Evolutionary conservation across 1,140 invertebrate species (phyloP).

Genomic region (Tetraneura akinire): DNA sequence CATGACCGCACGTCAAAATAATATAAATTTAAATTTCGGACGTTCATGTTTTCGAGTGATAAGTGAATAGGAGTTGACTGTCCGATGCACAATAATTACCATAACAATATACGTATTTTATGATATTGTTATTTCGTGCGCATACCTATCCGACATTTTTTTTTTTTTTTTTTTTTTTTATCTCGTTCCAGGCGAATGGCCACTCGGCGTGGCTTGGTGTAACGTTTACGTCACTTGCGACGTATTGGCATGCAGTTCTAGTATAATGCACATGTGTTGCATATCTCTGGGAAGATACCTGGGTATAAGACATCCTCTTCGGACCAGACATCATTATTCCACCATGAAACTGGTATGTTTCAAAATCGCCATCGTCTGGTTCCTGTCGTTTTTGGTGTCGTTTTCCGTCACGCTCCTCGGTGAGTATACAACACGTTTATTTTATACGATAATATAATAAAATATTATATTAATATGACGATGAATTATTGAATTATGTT

Average conservation of each 20-base stretch:
- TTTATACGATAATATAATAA: no score
- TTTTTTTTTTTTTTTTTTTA: conserved; percentile 55
- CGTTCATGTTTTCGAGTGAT: no score
- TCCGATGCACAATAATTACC: no score
- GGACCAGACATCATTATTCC: conserved; percentile 71
- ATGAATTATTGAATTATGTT: no score
- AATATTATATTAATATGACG: no score
- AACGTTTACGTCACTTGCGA: conserved; percentile 93
- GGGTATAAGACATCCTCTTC: conserved; percentile 86
- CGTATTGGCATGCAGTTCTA: conserved; percentile 90
- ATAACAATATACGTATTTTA: no score
- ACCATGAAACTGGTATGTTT: conserved; percentile 77
- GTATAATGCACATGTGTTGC: conserved; percentile 97
- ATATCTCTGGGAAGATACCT: conserved; percentile 91
- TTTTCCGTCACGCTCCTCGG: conserved; percentile 86
- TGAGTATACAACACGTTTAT: no score
- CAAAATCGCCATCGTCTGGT: conserved; percentile 83
- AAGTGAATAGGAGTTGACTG: no score
- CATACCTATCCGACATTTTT: no score
- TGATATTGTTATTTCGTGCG: no score
- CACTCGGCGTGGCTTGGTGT: conserved; percentile 82
- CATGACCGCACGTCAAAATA: no score
- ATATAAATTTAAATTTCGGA: no score
- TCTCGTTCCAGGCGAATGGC: conserved; percentile 78
- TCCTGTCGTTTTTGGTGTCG: conserved; percentile 81